Evolutionary conservation across 2,797 vertebrate species (phyloP).

Genomic region (Dryobates pubescens): DNA sequence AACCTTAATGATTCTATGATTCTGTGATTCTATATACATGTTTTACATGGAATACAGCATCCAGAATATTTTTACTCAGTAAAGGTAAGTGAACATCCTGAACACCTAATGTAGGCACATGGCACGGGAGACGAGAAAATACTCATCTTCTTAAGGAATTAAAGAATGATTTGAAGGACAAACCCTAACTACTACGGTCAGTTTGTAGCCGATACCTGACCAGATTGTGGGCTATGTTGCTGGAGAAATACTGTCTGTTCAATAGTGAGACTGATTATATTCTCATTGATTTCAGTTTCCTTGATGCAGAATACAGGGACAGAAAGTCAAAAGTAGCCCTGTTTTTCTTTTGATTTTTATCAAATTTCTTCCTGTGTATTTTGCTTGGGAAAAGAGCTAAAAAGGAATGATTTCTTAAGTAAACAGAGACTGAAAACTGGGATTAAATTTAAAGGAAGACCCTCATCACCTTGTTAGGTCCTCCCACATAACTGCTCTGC

Average conservation of each 20-base stretch:
- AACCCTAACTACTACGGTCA: neutral
- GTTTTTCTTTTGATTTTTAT: neutral
- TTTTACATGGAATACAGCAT: neutral
- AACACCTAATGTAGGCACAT: neutral
- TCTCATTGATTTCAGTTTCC: neutral
- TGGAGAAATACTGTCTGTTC: neutral
- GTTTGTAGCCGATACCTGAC: neutral
- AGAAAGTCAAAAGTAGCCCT: neutral
- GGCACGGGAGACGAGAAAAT: neutral
- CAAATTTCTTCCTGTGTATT: neutral
- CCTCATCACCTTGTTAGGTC: neutral
- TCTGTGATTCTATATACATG: neutral
- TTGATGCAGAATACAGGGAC: neutral
- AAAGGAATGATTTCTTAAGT: neutral
- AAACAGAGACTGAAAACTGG: neutral
- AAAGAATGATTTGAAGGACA: neutral
- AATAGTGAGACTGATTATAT: neutral
- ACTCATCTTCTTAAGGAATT: neutral
- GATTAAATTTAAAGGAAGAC: slow-evolving; percentile 26
- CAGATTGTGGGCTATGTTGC: neutral
- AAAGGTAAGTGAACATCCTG: neutral
- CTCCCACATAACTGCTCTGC: neutral
- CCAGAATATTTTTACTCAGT: neutral
- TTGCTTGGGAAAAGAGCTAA: neutral
- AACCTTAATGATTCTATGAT: no score